Conservation (phyloP, 2,113 vertebrate genomes). For the Plotosus lineatus region DNA sequence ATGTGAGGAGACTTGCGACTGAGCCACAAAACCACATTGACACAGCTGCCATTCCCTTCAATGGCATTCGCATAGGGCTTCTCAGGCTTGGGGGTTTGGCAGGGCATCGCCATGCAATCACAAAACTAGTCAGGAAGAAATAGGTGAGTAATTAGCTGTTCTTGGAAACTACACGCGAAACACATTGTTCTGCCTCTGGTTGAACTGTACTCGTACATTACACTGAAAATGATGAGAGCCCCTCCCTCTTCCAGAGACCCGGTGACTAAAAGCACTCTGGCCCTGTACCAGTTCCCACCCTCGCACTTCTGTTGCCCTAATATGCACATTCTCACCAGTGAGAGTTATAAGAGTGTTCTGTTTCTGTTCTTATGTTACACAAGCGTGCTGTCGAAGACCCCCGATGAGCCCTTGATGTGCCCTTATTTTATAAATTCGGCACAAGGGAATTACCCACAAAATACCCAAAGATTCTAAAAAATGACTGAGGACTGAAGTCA, state of each 20-base stretch:
- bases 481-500: background rate
- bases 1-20: background rate
- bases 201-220: background rate
- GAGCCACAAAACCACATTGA: background rate
- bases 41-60: slow-evolving; percentile 14
- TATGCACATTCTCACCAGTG: background rate
- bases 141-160: slow-evolving; percentile 19
- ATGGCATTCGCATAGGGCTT: background rate
- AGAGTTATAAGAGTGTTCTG: background rate
- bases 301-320: background rate
- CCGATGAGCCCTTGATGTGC: slow-evolving; percentile 3
- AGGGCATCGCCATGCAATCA: background rate
- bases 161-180: slow-evolving; percentile 1
- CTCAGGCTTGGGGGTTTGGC: background rate
- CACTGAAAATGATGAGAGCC: slow-evolving; percentile 32
- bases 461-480: background rate
- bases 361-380: slow-evolving; percentile 15
- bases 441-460: background rate
- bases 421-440: background rate
- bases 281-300: background rate
- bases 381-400: background rate
- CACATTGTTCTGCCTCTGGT: slow-evolving; percentile 1
- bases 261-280: slow-evolving; percentile 34
- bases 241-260: slow-evolving; percentile 38
- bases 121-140: background rate